These are phyloP conservation scores for Thaleichthys pacificus DNA, from an alignment of 2,797 vertebrate genomes.

Conservation along the genomic window DNA sequence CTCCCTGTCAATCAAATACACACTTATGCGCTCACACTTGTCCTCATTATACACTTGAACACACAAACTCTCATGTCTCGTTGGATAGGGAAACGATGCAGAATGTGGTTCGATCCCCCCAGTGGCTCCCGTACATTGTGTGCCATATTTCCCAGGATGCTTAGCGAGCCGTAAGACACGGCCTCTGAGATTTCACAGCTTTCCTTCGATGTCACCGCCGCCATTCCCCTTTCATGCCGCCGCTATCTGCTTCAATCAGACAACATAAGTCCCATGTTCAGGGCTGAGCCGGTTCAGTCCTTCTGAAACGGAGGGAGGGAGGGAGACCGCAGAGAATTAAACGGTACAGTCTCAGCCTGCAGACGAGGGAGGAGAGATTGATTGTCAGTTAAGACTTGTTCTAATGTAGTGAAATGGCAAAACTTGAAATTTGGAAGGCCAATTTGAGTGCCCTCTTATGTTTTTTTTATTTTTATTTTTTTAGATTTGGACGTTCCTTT, in stretches of 20 bases:
- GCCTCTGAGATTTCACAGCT: not conserved
- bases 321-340: not conserved
- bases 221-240: too few species aligned
- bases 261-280: not conserved
- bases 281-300: not conserved
- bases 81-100: not conserved
- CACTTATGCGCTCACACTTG: not conserved
- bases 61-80: not conserved
- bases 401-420: slow-evolving; percentile 31
- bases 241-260: not conserved
- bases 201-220: too few species aligned
- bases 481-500: not conserved
- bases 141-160: slow-evolving; percentile 17
- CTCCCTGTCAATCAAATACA: slow-evolving; percentile 20
- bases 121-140: slow-evolving; percentile 4
- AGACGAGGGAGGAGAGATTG: slow-evolving; percentile 6
- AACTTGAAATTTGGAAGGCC: slow-evolving; percentile 52
- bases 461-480: not conserved
- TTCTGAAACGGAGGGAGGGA: not conserved
- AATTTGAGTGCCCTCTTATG: slow-evolving; percentile 7
- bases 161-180: not conserved
- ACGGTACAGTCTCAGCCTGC: slow-evolving; percentile 38
- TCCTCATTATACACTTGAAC: slow-evolving; percentile 15
- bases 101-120: slow-evolving; percentile 21
- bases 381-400: slow-evolving; percentile 3